A percentile compares a stretch with the other conserved stretches of the same genome.
Evolutionary conservation across 1,140 invertebrate genomes (phyloP).

Genomic region (Megalonaias nervosa): DNA sequence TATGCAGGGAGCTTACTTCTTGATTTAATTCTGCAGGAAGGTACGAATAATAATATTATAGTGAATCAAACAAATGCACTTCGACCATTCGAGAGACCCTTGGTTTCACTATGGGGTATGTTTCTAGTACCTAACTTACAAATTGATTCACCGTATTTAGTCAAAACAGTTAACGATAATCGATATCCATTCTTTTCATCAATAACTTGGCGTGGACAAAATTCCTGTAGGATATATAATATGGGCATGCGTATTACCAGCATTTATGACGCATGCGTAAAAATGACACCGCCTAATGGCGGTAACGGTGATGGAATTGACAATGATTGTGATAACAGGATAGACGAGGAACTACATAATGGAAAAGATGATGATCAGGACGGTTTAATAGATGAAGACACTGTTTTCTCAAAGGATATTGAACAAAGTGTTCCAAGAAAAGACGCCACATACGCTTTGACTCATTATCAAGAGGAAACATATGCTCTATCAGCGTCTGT

Average conservation of each 20-base stretch:
- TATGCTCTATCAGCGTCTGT: constrained; percentile 17
- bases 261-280: constrained; percentile 24
- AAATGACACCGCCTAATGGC: constrained; percentile 2
- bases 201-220: too few species aligned
- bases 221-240: too few species aligned
- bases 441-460: constrained; percentile 7
- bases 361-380: constrained; percentile 28
- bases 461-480: constrained; percentile 14
- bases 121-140: too few species aligned
- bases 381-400: constrained; percentile 25
- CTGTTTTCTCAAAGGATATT: constrained; percentile 6
- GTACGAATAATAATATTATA: too few species aligned
- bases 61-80: too few species aligned
- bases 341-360: constrained; percentile 32
- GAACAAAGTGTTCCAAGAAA: background rate
- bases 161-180: too few species aligned
- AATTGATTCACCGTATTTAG: too few species aligned
- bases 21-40: too few species aligned
- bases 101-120: too few species aligned
- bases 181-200: too few species aligned
- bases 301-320: constrained; percentile 34
- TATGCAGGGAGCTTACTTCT: too few species aligned
- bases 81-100: too few species aligned
- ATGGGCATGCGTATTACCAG: constrained; percentile 25
- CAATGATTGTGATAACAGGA: constrained; percentile 35